These are phyloP conservation scores for Hecatera dysodea DNA, from an alignment of 2,888 invertebrate genomes.

Conservation along the genomic window DNA sequence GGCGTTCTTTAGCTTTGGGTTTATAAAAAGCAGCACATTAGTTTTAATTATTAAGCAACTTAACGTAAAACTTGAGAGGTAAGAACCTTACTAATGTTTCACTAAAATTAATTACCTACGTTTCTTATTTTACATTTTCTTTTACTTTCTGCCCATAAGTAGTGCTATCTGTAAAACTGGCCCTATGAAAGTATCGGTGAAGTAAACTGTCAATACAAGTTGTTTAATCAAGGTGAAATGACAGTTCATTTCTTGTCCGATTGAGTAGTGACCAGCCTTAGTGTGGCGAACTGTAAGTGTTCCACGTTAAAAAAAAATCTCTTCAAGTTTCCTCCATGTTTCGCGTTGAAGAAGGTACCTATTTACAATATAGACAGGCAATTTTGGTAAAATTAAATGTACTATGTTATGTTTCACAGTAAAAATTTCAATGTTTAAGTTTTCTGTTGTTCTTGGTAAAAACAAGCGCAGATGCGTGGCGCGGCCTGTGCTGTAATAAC, in stretches of 20 bases:
- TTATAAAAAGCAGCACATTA: background rate
- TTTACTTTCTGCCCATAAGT: background rate
- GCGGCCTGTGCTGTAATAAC: conserved; percentile 58
- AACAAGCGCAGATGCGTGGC: conserved; percentile 47
- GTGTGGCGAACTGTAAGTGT: no score
- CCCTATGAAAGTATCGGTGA: no score
- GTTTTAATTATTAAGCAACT: background rate
- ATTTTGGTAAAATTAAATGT: background rate
- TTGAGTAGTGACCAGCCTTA: no score
- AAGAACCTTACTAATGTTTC: background rate
- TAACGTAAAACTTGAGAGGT: background rate
- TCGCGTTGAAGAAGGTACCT: no score
- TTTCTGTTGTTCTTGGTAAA: conserved; percentile 43
- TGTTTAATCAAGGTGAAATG: no score
- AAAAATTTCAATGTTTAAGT: conserved; percentile 3
- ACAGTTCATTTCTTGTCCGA: no score
- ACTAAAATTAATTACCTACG: background rate
- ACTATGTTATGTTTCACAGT: conserved; percentile 15
- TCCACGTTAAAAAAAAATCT: no score
- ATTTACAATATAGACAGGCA: no score
- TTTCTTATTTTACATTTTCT: background rate
- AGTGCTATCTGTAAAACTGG: no score
- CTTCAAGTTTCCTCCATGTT: no score
- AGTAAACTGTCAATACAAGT: no score
- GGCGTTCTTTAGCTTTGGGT: background rate